phyloP scores from a whole-genome alignment of 2,113 vertebrate species.

The Redunca redunca region DNA sequence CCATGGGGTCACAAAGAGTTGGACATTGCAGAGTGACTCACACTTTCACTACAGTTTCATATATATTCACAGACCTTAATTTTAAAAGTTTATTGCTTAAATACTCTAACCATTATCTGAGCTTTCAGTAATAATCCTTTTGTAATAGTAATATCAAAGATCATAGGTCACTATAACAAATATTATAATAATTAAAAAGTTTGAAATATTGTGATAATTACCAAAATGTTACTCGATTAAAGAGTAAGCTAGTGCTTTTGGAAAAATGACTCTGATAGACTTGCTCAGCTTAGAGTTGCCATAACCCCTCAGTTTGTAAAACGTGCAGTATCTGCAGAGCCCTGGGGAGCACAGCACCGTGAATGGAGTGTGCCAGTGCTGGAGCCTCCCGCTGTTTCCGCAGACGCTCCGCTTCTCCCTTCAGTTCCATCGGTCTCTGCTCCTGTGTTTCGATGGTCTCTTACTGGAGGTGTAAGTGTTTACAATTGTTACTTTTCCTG shows the following conservation, averaged over 20 bases:
- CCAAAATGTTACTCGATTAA: neutral
- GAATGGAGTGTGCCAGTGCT: rapidly evolving
- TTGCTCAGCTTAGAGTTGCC: neutral
- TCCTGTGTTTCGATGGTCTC: neutral
- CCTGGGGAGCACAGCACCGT: neutral
- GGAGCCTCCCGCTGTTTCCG: neutral
- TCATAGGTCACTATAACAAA: neutral
- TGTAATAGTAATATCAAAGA: neutral
- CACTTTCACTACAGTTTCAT: neutral
- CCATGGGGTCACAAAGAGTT: neutral
- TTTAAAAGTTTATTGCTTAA: neutral
- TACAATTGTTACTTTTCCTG: neutral
- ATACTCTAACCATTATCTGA: neutral
- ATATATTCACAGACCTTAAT: neutral
- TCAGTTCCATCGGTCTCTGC: neutral
- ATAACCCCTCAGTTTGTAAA: neutral
- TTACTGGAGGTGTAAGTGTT: neutral
- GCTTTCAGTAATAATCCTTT: neutral
- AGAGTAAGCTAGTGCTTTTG: neutral
- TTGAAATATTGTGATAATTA: neutral
- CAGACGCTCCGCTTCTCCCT: neutral
- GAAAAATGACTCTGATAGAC: neutral
- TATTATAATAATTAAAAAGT: neutral
- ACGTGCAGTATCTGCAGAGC: rapidly evolving
- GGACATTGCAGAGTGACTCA: neutral